A percentile compares a stretch with the other conserved stretches of the same genome.
These are phyloP conservation scores for Sarcophilus harrisii DNA, from an alignment of 2,797 vertebrate genomes.

Conservation along the genomic window DNA sequence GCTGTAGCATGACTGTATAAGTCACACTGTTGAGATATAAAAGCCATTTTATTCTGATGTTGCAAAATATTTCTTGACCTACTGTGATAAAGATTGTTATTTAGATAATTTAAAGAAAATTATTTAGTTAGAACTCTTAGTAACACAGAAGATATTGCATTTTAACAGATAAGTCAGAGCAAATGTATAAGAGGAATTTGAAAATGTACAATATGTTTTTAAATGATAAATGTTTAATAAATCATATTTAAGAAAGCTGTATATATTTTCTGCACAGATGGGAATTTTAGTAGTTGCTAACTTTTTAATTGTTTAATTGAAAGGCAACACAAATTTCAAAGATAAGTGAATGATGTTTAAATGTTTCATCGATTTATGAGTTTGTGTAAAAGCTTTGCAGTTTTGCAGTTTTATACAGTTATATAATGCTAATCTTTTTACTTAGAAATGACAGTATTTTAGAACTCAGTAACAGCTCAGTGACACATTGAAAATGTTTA, in stretches of 20 bases:
- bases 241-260: constrained; percentile 73
- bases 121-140: not conserved
- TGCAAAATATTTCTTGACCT: constrained; percentile 52
- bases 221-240: constrained; percentile 79
- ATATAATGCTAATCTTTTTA: constrained; percentile 67
- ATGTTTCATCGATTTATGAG: constrained; percentile 64
- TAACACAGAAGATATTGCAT: constrained; percentile 17
- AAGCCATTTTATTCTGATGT: constrained; percentile 64
- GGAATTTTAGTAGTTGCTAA: constrained; percentile 70
- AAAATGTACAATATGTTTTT: constrained; percentile 72
- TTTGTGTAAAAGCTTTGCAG: constrained; percentile 61
- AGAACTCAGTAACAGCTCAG: constrained; percentile 66
- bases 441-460: constrained; percentile 77
- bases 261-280: constrained; percentile 71
- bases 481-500: constrained; percentile 78
- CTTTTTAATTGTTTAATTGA: constrained; percentile 72
- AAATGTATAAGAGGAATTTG: constrained; percentile 50
- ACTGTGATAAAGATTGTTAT: constrained; percentile 43
- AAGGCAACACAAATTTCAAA: constrained; percentile 65
- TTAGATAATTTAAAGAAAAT: constrained; percentile 61
- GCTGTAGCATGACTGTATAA: constrained; percentile 71
- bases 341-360: constrained; percentile 64
- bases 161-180: not conserved
- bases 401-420: constrained; percentile 64
- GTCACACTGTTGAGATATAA: constrained; percentile 54